A percentile compares a stretch with the other conserved stretches of the same genome.
phyloP scores from a whole-genome alignment of 1,140 invertebrate species.

The Pseudomyrmex pallidus region DNA sequence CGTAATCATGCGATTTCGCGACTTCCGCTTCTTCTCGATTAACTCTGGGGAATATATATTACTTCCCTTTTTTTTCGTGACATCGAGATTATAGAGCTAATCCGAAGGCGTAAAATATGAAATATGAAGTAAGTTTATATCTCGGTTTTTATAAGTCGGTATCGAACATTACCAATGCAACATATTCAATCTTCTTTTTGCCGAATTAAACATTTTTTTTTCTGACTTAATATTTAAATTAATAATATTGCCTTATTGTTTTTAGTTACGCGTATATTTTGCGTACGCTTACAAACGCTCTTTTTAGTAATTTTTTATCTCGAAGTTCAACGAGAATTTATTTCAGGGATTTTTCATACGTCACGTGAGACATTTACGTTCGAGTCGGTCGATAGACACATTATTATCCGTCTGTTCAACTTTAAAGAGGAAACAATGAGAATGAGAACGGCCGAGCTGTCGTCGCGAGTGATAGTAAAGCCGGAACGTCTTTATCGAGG shows the following conservation, averaged over 20 bases:
- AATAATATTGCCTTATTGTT: too few relatives aligned
- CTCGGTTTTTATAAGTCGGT: too few relatives aligned
- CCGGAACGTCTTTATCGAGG: slow-evolving; percentile 32
- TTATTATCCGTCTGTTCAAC: slow-evolving; percentile 21
- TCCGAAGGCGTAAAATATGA: neutral
- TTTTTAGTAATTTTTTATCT: neutral
- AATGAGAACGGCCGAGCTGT: slow-evolving; percentile 31
- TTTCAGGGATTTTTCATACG: slow-evolving; percentile 16
- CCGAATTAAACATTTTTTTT: too few relatives aligned
- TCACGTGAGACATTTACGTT: slow-evolving; percentile 19
- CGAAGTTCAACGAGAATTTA: slow-evolving; percentile 14
- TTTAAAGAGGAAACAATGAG: slow-evolving; percentile 39
- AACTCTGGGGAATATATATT: slow-evolving; percentile 25
- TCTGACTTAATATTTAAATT: too few relatives aligned
- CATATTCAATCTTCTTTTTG: too few relatives aligned
- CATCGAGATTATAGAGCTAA: neutral
- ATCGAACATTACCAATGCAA: too few relatives aligned
- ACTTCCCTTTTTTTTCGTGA: neutral
- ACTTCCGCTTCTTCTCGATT: slow-evolving; percentile 55
- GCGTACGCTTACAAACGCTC: neutral
- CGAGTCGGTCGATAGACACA: slow-evolving; percentile 10
- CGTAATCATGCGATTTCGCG: slow-evolving; percentile 38
- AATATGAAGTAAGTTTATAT: too few relatives aligned
- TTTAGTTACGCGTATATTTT: neutral
- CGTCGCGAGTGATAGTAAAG: slow-evolving; percentile 19